Base-by-base conservation (phyloP, 2,888 invertebrate genomes). In the Athetis lepigone region DNA sequence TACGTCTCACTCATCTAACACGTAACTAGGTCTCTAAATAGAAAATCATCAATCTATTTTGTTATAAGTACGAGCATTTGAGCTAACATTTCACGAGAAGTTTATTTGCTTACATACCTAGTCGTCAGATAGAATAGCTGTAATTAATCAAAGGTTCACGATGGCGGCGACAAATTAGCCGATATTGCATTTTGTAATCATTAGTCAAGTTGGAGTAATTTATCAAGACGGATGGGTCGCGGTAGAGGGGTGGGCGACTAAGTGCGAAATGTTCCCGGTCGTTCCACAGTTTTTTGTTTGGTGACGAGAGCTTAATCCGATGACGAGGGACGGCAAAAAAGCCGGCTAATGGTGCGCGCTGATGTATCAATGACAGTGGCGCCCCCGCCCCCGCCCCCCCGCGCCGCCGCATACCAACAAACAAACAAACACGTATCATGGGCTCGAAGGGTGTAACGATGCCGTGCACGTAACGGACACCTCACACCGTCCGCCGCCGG, bases 221-320 rank as follows among this genome's bases (percentile, higher is more conserved):
- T 77, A 82, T 81, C 80, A 84, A 83, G 76, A 76, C 43, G 13
- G 21, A n/a, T 59, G 21, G 11, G 73, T 74, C 79, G 64, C 47
- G n/a, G 63, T 79, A 59, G 27, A 68, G 43, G 59, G 64, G 46
- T 61, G 63, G 58, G 58, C 52, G 70, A 60, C 75, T 81, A 79
- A 86, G 85, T 86, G 89, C 89, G 85, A 88, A 89, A 87, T 85
- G 81, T 83, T 80, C 77, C 79, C 66, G 70, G 72, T 64, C 77
- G 64, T 57, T 66, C 74, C 68, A 76, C 74, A 75, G 77, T 79
- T 85, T 84, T 84, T 85, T 82, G 75, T 77, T 49, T 51, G 70
- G 62, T 80, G 76, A 83, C 79, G 76, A 82, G 81, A 79, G 78
- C 72, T 82, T 84, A 83, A 84, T 82, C 81, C 85, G 72, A 76